These are phyloP conservation scores for Yponomeuta plumbellus DNA, from an alignment of 2,888 invertebrate genomes.

Conservation along the genomic window DNA sequence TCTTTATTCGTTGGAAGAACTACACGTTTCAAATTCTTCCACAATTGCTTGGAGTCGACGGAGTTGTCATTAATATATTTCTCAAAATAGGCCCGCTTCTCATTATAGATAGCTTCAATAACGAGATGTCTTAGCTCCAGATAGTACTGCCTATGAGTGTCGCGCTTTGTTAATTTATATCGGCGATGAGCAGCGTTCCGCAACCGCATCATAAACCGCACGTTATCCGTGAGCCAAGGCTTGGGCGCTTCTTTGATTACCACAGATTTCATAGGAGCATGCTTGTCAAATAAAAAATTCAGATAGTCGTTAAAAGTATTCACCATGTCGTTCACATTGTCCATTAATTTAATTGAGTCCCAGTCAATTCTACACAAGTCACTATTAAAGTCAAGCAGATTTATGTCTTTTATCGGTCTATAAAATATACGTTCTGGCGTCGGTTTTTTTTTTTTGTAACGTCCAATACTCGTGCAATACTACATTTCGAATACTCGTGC, in stretches of 20 bases:
- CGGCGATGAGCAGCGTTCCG: neutral
- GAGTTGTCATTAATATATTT: neutral
- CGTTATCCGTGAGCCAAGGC: constrained; percentile 2
- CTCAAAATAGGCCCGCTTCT: constrained; percentile 10
- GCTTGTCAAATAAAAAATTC: neutral
- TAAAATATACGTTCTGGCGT: too few relatives aligned
- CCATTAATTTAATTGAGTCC: neutral
- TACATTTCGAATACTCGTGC: too few relatives aligned
- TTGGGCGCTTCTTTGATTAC: neutral
- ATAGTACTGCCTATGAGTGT: neutral
- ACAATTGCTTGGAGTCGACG: neutral
- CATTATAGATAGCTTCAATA: neutral
- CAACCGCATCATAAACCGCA: constrained; percentile 6
- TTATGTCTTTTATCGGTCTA: too few relatives aligned
- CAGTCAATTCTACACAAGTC: neutral
- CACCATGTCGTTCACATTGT: constrained; percentile 8
- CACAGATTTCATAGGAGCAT: neutral
- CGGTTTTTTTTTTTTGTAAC: too few relatives aligned
- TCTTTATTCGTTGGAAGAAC: too few relatives aligned
- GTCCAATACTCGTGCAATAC: too few relatives aligned
- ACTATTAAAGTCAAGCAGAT: neutral
- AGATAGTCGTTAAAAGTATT: neutral
- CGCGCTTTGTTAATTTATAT: neutral
- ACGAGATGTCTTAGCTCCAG: neutral
- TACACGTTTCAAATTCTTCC: neutral